Evolutionary conservation across 2,113 vertebrate genomes (phyloP), one percentile per base, ranked within the genome.

Genomic region (Blennius ocellaris): DNA sequence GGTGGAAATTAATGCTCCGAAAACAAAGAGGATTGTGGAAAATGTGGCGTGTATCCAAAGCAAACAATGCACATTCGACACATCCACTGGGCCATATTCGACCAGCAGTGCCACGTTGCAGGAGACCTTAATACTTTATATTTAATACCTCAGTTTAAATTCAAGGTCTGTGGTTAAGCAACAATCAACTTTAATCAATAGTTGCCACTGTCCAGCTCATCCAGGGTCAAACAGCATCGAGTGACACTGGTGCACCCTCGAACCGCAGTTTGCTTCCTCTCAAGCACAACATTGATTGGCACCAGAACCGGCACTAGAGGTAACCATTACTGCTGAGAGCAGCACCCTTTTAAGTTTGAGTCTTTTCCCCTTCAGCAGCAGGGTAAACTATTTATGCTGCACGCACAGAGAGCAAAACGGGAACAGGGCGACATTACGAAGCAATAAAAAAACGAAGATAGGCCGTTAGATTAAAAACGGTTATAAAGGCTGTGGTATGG

Each of bases 311-410:
- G 37, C 40, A 72, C 64, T 66, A 78, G 66, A 55, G 74, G 58
- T 54, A 65, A 82, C 74, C 52, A 57, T 66, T 74, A 84, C 60
- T 81, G 68, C 69, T 73, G 60, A 84, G 56, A 72, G 38, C 41
- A 61, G 80, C 69, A 64, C 3, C 54, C 7, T 37, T 37, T 52
- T 54, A 59, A 60, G 30, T 65, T 81, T 60, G 51, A 59, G 76
- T 51, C 30, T 56, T 48, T 80, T 52, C 51, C 45, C 11, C 38
- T 30, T 57, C 48, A 73, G 60, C 61, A 37, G 49, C 4, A 14
- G 52, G 57, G 68, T 78, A 44, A 69, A 69, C 48, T 72, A 38
- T 60, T 69, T 61, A 69, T 55, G 57, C 60, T 51, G 14, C 59
- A 52, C 59, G 69, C 39, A 55, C 54, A 72, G 57, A 55, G 8